Evolutionary conservation across 2,888 invertebrate genomes (phyloP).

Genomic region (Punctoribates punctum): DNA sequence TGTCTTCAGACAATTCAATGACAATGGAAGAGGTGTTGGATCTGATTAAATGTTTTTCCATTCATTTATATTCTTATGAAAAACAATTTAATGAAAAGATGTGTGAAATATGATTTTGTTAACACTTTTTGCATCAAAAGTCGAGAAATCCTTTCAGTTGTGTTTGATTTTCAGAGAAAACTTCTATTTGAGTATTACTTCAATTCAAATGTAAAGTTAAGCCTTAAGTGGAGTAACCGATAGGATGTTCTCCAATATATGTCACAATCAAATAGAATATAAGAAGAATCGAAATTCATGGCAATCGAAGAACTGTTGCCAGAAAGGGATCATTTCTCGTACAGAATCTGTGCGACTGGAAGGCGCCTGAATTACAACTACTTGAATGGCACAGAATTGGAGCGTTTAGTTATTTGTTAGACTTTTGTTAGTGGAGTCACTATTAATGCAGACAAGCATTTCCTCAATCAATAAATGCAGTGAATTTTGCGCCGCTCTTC

Average conservation of each 20-base stretch:
- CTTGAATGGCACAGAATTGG: slow-evolving; percentile 22
- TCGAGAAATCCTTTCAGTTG: background rate
- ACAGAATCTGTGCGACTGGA: background rate
- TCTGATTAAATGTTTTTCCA: background rate
- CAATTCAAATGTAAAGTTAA: background rate
- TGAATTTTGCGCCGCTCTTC: background rate
- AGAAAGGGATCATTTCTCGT: background rate
- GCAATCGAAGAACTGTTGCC: slow-evolving; percentile 8
- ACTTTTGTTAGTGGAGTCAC: background rate
- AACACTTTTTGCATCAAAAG: background rate
- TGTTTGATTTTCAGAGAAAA: background rate
- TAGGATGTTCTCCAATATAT: background rate
- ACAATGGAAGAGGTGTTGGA: background rate
- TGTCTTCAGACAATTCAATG: slow-evolving; percentile 1
- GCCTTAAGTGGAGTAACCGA: background rate
- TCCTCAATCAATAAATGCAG: slow-evolving; percentile 25
- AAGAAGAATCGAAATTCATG: background rate
- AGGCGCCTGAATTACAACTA: slow-evolving; percentile 25
- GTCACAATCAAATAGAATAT: slow-evolving; percentile 6
- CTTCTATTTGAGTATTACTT: no score
- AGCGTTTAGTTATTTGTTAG: slow-evolving; percentile 21
- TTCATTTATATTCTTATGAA: background rate
- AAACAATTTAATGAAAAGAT: background rate
- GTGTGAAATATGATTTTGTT: background rate
- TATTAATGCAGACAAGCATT: slow-evolving; percentile 13